Conservation (phyloP, 2,888 invertebrate species). For the Chalcis sispes region DNA sequence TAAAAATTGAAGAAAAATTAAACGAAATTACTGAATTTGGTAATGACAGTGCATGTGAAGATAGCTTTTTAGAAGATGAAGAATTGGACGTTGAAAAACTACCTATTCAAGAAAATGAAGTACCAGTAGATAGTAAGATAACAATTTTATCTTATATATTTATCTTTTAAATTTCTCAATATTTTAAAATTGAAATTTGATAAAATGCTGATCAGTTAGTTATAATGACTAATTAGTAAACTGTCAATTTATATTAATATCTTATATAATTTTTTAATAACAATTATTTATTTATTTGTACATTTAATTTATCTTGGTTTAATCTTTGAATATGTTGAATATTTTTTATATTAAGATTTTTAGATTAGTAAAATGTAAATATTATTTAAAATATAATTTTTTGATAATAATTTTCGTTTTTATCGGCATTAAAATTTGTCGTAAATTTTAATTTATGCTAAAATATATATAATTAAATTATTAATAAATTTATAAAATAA, state of each 20-base stretch:
- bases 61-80: slow-evolving; percentile 57
- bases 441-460: neutral
- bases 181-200: neutral
- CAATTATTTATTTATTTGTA: too few species aligned
- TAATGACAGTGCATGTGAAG: slow-evolving; percentile 11
- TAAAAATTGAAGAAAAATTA: slow-evolving; percentile 50
- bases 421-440: slow-evolving; percentile 1
- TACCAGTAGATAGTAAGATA: slow-evolving; percentile 66
- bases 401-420: too few species aligned
- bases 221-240: too few species aligned
- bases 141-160: neutral
- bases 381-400: too few species aligned
- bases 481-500: slow-evolving; percentile 12
- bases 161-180: neutral
- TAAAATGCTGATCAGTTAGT: neutral
- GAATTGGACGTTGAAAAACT: slow-evolving; percentile 49
- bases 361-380: neutral
- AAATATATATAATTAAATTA: neutral
- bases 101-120: neutral
- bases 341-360: neutral
- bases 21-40: slow-evolving; percentile 54
- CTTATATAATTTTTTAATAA: too few species aligned
- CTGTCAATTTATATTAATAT: too few species aligned
- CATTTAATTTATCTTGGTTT: too few species aligned
- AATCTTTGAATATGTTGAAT: too few species aligned